Evolutionary conservation across 2,797 vertebrate genomes (phyloP).

Genomic region (Antrozous pallidus): DNA sequence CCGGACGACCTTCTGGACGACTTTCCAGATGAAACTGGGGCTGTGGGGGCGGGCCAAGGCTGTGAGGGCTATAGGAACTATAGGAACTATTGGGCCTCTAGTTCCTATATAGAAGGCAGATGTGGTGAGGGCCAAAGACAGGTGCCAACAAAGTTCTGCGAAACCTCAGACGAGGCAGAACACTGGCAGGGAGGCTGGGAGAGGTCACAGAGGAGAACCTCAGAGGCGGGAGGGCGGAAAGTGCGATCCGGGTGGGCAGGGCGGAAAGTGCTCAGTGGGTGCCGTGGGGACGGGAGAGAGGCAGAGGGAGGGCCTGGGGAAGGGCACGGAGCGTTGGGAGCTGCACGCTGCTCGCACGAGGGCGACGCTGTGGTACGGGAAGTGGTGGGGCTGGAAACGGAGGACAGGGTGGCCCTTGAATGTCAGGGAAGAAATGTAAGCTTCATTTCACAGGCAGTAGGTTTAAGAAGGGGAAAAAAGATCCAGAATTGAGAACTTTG

Average conservation of each 20-base stretch:
- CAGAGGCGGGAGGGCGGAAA: neutral
- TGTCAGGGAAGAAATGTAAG: neutral
- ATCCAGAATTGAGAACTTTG: neutral
- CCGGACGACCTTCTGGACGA: no score
- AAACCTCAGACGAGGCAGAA: neutral
- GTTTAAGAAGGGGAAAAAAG: neutral
- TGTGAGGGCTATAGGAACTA: no score
- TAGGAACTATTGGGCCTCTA: no score
- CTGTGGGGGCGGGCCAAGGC: no score
- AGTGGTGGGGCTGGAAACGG: no score
- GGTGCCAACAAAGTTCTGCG: neutral
- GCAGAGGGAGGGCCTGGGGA: neutral
- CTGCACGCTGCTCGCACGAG: fast-evolving
- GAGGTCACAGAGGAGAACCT: neutral
- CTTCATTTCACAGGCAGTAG: neutral
- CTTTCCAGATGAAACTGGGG: no score
- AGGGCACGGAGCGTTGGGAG: neutral
- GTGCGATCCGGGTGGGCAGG: no score
- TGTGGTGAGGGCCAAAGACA: neutral
- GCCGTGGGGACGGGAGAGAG: neutral
- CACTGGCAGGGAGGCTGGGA: neutral
- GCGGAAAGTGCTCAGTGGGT: no score
- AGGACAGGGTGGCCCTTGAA: no score
- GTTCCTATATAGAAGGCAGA: neutral
- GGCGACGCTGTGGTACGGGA: fast-evolving